Conservation (phyloP, 2,888 invertebrate species). For the Heliconius aoede region DNA sequence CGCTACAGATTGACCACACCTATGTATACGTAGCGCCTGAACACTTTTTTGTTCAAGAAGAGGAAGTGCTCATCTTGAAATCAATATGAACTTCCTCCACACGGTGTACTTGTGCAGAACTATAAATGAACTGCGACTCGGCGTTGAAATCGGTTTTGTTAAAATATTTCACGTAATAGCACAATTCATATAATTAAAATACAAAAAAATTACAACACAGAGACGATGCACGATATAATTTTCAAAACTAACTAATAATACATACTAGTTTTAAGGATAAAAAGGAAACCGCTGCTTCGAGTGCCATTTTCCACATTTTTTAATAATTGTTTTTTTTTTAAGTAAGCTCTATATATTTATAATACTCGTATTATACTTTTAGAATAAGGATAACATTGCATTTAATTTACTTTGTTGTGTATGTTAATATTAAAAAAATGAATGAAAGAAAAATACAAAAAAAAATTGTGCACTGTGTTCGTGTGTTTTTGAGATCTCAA, state of each 20-base stretch:
- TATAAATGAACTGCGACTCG: slow-evolving; percentile 53
- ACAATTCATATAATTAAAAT: slow-evolving; percentile 64
- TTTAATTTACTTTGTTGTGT: slow-evolving; percentile 52
- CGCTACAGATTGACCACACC: slow-evolving; percentile 71
- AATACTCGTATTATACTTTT: slow-evolving; percentile 22
- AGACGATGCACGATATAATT: slow-evolving; percentile 53
- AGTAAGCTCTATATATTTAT: slow-evolving; percentile 23
- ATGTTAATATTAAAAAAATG: slow-evolving; percentile 46
- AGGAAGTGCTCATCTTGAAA: slow-evolving; percentile 74
- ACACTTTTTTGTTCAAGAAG: slow-evolving; percentile 72
- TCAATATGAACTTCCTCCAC: slow-evolving; percentile 56
- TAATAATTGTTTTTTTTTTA: slow-evolving; percentile 43
- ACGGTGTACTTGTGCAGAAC: slow-evolving; percentile 37
- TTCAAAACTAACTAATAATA: slow-evolving; percentile 27
- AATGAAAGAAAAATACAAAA: slow-evolving; percentile 49
- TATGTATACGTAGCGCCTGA: slow-evolving; percentile 69
- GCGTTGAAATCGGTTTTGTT: slow-evolving; percentile 68
- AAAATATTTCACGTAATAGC: slow-evolving; percentile 57
- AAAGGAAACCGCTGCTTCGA: slow-evolving; percentile 72
- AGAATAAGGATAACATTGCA: slow-evolving; percentile 27
- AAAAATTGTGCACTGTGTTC: slow-evolving; percentile 72
- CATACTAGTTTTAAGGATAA: slow-evolving; percentile 52
- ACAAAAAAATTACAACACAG: slow-evolving; percentile 57
- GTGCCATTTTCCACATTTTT: slow-evolving; percentile 71
- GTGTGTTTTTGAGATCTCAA: slow-evolving; percentile 84